Conservation (phyloP, 1,140 invertebrate species). For the Cherax quadricarinatus region DNA sequence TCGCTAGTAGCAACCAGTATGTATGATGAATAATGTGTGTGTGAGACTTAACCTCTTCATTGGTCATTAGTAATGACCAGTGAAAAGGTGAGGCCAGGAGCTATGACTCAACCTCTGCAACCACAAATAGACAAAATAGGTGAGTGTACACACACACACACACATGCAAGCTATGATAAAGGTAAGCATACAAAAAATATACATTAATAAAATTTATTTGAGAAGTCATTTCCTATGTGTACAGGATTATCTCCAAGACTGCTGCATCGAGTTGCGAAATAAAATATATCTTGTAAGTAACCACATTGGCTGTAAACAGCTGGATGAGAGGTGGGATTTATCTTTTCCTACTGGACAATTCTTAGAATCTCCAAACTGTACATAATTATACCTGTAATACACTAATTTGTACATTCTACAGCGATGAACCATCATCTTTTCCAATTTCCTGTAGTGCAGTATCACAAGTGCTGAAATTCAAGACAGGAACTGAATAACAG, state of each 20-base stretch:
- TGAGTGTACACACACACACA: too few relatives aligned
- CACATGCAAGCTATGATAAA: not conserved
- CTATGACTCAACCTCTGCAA: too few relatives aligned
- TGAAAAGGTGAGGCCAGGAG: too few relatives aligned
- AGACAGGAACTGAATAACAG: not conserved
- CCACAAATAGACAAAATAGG: too few relatives aligned
- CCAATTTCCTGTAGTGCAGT: not conserved
- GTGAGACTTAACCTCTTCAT: too few relatives aligned
- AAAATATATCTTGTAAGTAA: conserved; percentile 58
- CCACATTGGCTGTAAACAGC: conserved; percentile 36
- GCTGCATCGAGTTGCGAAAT: conserved; percentile 32
- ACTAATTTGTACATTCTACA: conserved; percentile 63
- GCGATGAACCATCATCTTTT: conserved; percentile 37
- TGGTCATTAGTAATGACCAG: too few relatives aligned
- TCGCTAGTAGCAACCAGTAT: too few relatives aligned
- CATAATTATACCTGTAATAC: conserved; percentile 38
- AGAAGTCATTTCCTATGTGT: conserved; percentile 48
- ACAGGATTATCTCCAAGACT: conserved; percentile 49
- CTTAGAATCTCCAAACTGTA: conserved; percentile 57
- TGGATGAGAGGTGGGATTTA: conserved; percentile 40
- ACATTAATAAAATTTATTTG: conserved; percentile 67
- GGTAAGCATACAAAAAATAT: conserved; percentile 3
- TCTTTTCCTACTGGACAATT: conserved; percentile 30
- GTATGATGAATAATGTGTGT: too few relatives aligned
- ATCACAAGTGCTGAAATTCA: conserved; percentile 41